Evolutionary conservation across 1,140 invertebrate species (phyloP), one percentile per base, ranked within the genome.

Genomic region (Apocrypta bakeri): DNA sequence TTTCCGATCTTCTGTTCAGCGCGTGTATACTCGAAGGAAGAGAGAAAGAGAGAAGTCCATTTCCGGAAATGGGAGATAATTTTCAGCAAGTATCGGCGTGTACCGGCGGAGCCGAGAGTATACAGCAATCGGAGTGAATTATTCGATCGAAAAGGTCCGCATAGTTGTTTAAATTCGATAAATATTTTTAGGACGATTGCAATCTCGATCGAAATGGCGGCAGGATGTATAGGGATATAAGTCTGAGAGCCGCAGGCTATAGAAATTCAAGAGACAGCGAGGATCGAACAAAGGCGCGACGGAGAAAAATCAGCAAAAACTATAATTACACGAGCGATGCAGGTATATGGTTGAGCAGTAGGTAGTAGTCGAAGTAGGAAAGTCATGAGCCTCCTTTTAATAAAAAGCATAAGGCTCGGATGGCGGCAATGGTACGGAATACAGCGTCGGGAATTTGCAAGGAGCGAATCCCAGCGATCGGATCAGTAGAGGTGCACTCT

Each of bases 391-490:
- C 24, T 17, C 61, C 25, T 24, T 64, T 8, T 64, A 12, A 64
- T 64, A 11, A 66, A 17, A 12, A 66, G 27, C 14, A 66, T 11
- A 17, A 66, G 63, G 63, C 63, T 24, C 11, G 6, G 48, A 4
- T 17, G 42, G 4, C 12, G 42, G 42, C 14, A 2, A 17, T n/a
- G 17, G 24, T 4, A n/a, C 7, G 61, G 61, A 63, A 63, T 4
- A 24, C n/a, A 24, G n/a, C 17, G 27, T 25, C 56, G 85, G 86
- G 86, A 84, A 85, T 85, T 84, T 81, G 86, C 87, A 81, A 87
- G 25, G 79, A 81, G 85, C 81, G 85, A 87, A 87, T 85, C 87
- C 89, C 31, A 81, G 71, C 56, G 90, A 91, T 91, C 90, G 90
- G 90, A 91, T 91, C 73, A 31, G 4, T 21, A 17, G 48, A 14